Conservation (phyloP, 2,888 invertebrate species). For the Rambutsinella grinnellia region DNA sequence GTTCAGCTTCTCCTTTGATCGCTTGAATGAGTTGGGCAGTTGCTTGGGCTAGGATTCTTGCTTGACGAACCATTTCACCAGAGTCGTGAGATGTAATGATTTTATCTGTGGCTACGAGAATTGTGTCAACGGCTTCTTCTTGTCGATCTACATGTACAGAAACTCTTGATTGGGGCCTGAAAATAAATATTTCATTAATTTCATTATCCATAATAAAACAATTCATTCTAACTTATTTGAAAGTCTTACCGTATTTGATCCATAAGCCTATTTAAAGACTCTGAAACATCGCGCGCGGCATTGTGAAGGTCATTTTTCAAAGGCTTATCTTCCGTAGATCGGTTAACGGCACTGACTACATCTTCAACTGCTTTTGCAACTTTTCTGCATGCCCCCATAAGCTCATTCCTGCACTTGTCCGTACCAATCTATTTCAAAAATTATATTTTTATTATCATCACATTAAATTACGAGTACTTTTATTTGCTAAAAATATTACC, state of each 20-base stretch:
- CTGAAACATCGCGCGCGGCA: slow-evolving; percentile 90
- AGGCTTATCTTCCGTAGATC: slow-evolving; percentile 78
- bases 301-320: slow-evolving; percentile 81
- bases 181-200: too few species aligned
- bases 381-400: slow-evolving; percentile 91
- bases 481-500: slow-evolving; percentile 81
- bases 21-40: slow-evolving; percentile 94
- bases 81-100: slow-evolving; percentile 88
- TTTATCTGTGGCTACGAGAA: slow-evolving; percentile 89
- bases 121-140: slow-evolving; percentile 89
- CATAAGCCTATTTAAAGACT: slow-evolving; percentile 88
- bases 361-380: slow-evolving; percentile 93
- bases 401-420: slow-evolving; percentile 78
- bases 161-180: slow-evolving; percentile 59
- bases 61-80: slow-evolving; percentile 94
- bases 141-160: slow-evolving; percentile 77
- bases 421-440: slow-evolving; percentile 59
- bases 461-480: slow-evolving; percentile 69
- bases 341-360: slow-evolving; percentile 85
- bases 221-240: neutral
- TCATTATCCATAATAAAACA: too few species aligned
- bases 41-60: slow-evolving; percentile 90
- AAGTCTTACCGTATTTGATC: slow-evolving; percentile 86
- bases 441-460: neutral
- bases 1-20: slow-evolving; percentile 95